These are phyloP conservation scores for Microchrysa polita DNA, from an alignment of 2,888 invertebrate genomes.

Conservation along the genomic window DNA sequence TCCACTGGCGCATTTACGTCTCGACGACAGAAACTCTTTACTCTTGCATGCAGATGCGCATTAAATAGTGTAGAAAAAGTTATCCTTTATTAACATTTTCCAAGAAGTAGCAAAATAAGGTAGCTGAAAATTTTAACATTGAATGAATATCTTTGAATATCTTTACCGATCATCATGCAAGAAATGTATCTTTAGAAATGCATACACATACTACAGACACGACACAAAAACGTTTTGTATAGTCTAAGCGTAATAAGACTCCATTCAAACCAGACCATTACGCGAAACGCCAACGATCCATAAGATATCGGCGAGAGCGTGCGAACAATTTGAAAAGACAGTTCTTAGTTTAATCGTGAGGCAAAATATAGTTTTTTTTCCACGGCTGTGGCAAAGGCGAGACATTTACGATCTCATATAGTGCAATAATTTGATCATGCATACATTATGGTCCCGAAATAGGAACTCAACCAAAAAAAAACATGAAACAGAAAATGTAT, in stretches of 20 bases:
- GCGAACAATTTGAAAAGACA: constrained; percentile 34
- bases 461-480: no score
- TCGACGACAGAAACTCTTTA: background rate
- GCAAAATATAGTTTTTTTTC: constrained; percentile 17
- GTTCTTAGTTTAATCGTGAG: constrained; percentile 25
- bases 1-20: background rate
- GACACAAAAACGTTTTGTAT: no score
- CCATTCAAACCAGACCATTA: background rate
- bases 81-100: constrained; percentile 49
- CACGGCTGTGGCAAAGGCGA: constrained; percentile 15
- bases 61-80: constrained; percentile 34
- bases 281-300: background rate
- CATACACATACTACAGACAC: background rate
- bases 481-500: background rate
- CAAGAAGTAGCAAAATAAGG: constrained; percentile 52
- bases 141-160: constrained; percentile 34
- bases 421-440: constrained; percentile 23
- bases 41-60: background rate
- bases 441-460: background rate
- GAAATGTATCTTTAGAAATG: constrained; percentile 21
- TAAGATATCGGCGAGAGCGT: constrained; percentile 20
- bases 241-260: no score
- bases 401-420: constrained; percentile 34
- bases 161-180: constrained; percentile 16
- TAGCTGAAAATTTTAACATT: constrained; percentile 50